Conservation (phyloP, 2,888 invertebrate species). For the Gymnoscelis rufifasciata region DNA sequence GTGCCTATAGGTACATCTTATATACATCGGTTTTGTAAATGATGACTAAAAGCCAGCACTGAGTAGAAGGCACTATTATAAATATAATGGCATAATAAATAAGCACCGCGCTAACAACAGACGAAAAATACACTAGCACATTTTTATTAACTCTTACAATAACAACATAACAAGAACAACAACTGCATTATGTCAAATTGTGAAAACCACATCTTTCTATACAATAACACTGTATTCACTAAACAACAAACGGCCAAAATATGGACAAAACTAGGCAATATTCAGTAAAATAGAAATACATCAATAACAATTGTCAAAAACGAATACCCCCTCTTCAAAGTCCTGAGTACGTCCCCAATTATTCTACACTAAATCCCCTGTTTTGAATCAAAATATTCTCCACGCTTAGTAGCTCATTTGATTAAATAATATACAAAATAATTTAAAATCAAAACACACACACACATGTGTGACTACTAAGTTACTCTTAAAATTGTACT, state of each 20-base stretch:
- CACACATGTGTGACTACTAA: neutral
- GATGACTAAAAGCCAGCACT: too few species aligned
- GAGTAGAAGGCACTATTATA: too few species aligned
- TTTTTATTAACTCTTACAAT: too few species aligned
- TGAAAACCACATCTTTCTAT: neutral
- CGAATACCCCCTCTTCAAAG: neutral
- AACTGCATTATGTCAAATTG: neutral
- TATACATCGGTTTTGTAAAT: too few species aligned
- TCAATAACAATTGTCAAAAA: neutral
- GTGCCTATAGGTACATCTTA: too few species aligned
- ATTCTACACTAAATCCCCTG: conserved; percentile 1
- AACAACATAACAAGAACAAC: neutral
- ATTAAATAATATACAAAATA: neutral
- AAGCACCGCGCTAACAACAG: neutral
- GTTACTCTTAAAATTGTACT: neutral
- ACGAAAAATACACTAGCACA: too few species aligned
- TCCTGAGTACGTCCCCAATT: conserved; percentile 18
- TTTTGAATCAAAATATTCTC: neutral
- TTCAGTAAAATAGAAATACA: neutral
- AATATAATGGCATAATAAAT: too few species aligned
- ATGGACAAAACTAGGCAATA: neutral
- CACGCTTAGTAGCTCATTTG: neutral
- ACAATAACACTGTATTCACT: neutral
- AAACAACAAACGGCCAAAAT: neutral
- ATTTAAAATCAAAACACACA: neutral